A percentile compares a stretch with the other conserved stretches of the same genome.
Conservation (phyloP, 2,797 vertebrate species). For the Distichodus sexfasciatus region DNA sequence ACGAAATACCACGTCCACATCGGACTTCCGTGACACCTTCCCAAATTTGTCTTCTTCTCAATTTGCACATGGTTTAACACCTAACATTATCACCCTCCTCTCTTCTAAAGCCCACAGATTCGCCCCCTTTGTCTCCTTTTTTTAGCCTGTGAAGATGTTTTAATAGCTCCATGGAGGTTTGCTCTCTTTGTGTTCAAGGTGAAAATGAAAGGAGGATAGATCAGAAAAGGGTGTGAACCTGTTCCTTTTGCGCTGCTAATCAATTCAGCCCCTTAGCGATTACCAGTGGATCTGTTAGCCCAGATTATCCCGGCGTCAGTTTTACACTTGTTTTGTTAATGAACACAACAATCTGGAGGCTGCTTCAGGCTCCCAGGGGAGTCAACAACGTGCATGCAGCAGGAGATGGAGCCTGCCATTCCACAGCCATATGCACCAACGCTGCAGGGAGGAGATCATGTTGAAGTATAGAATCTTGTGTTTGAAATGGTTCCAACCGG, state of each 20-base stretch:
- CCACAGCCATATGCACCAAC: not conserved
- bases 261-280: conserved; percentile 40
- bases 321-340: conserved; percentile 35
- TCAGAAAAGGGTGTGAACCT: conserved; percentile 42
- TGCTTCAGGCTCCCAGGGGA: not conserved
- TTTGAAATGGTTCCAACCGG: no score
- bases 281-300: conserved; percentile 34
- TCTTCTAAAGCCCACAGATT: not conserved
- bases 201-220: conserved; percentile 47
- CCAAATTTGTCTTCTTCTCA: not conserved
- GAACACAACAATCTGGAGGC: conserved; percentile 8
- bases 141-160: conserved; percentile 2
- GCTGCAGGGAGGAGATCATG: no score
- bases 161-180: conserved; percentile 9
- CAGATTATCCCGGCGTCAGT: conserved; percentile 17
- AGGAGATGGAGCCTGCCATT: not conserved
- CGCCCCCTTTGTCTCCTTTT: not conserved
- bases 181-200: conserved; percentile 39
- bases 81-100: not conserved
- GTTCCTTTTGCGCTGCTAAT: conserved; percentile 46
- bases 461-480: no score
- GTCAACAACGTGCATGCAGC: not conserved
- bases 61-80: conserved; percentile 23
- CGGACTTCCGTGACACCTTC: not conserved
- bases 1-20: not conserved